phyloP scores from a whole-genome alignment of 2,888 invertebrate species.

The Tyria jacobaeae region DNA sequence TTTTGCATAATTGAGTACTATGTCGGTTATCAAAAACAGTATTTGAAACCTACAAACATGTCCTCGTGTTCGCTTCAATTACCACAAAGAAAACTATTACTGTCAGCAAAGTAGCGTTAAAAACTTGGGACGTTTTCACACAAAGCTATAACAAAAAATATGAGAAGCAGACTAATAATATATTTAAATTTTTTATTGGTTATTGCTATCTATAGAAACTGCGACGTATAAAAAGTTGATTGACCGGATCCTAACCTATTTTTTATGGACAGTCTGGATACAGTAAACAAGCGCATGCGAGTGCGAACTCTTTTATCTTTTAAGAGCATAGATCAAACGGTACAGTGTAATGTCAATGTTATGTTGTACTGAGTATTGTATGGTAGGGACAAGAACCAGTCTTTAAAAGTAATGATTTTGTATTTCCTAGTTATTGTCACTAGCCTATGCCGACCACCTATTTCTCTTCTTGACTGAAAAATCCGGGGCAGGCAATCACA shows the following conservation, averaged over 20 bases:
- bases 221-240: slow-evolving; percentile 69
- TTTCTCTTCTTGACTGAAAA: too few species aligned
- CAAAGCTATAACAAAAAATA: slow-evolving; percentile 4
- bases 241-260: slow-evolving; percentile 74
- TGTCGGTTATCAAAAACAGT: too few species aligned
- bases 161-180: slow-evolving; percentile 37
- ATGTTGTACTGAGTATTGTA: slow-evolving; percentile 21
- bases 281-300: slow-evolving; percentile 68
- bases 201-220: slow-evolving; percentile 60
- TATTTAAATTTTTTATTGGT: slow-evolving; percentile 5
- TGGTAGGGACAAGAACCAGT: background rate
- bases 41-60: too few species aligned
- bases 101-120: too few species aligned
- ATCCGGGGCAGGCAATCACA: background rate
- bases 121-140: background rate
- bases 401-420: background rate
- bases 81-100: background rate
- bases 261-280: slow-evolving; percentile 67
- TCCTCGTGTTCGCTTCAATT: too few species aligned
- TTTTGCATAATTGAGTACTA: too few species aligned
- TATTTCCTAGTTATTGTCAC: background rate
- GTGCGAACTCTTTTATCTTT: slow-evolving; percentile 49
- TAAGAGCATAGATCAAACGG: slow-evolving; percentile 56
- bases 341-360: slow-evolving; percentile 40
- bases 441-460: too few species aligned